Percentiles rank a stretch among this genome's conserved stretches.
These are phyloP conservation scores for Enteromius viviparus DNA, from an alignment of 2,797 vertebrate genomes.

Conservation along the genomic window DNA sequence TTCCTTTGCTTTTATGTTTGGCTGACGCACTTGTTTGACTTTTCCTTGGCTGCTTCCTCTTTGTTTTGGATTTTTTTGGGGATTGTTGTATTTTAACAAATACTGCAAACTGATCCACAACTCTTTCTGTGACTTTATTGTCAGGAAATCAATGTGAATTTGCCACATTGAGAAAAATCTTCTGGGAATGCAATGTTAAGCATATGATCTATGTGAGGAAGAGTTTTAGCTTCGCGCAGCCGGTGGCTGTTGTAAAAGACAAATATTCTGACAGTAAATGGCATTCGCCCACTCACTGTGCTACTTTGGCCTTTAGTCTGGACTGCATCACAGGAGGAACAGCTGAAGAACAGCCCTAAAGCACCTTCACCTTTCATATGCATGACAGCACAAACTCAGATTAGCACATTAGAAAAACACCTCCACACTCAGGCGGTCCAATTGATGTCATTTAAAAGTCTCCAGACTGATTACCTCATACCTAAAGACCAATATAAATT, in stretches of 20 bases:
- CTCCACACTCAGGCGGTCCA: conserved; percentile 43
- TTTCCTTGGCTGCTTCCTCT: neutral
- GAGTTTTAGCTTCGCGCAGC: neutral
- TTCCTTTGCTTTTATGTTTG: neutral
- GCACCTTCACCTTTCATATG: conserved; percentile 48
- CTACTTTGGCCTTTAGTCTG: conserved; percentile 73
- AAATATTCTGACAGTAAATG: conserved; percentile 48
- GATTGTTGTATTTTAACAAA: neutral
- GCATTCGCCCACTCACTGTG: conserved; percentile 65
- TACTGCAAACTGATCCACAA: neutral
- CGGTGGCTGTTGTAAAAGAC: conserved; percentile 20
- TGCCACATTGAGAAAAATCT: neutral
- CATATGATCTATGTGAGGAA: neutral
- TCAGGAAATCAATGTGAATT: neutral
- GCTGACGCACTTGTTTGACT: neutral
- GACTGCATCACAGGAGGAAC: conserved; percentile 62
- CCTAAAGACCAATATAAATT: neutral
- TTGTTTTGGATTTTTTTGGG: neutral
- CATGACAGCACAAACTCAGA: conserved; percentile 18
- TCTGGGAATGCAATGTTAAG: neutral
- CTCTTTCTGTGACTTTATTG: neutral
- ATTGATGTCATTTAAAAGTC: conserved; percentile 6
- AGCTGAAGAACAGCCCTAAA: conserved; percentile 53
- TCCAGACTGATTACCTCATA: neutral
- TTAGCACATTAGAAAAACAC: conserved; percentile 50